Evolutionary conservation across 2,797 vertebrate genomes (phyloP), one percentile per base, ranked within the genome.

Genomic region (Notolabrus celidotus): DNA sequence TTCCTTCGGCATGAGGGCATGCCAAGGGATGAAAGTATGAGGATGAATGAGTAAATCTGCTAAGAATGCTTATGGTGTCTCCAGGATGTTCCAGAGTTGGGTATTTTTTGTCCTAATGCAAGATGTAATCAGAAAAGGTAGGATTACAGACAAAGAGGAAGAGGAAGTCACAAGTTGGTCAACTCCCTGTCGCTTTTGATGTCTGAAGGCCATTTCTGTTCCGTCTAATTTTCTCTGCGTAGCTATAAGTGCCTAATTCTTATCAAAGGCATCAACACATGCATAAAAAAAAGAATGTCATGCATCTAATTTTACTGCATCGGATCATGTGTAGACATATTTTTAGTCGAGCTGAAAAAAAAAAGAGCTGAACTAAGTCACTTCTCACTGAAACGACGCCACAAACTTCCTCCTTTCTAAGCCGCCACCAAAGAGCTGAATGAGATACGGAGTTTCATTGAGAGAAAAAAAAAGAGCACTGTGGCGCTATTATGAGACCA

Each of bases 361-460:
- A 84, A 76, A 78, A 51, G 15, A 52, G 52, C 38, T 61, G 46
- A 86, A 57, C 46, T 71, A 46, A 84, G 70, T 45, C 53, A 43
- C 74, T 76, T 81, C 69, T 82, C 39, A n/a, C 41, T 68, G 60
- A 61, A 71, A 51, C 54, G 0, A 31, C 67, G 74, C 70, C 77
- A 68, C 65, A 83, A 67, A 74, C 77, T 59, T 76, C 60, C 66
- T 46, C 64, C 29, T 79, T 72, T 82, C 74, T 74, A 54, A 80
- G 80, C 65, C 4, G 10, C 61, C 57, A 75, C 79, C 71, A 65
- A 75, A 84, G 71, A 90, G 67, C 81, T 91, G 85, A 92, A 88
- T 91, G 86, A 89, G 86, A 92, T 85, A 88, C 85, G 77, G 79
- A 80, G 86, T 90, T 91, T 89, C 90, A 92, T 89, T 92, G 88